phyloP scores from a whole-genome alignment of 2,113 vertebrate species.

The Pandion haliaetus region DNA sequence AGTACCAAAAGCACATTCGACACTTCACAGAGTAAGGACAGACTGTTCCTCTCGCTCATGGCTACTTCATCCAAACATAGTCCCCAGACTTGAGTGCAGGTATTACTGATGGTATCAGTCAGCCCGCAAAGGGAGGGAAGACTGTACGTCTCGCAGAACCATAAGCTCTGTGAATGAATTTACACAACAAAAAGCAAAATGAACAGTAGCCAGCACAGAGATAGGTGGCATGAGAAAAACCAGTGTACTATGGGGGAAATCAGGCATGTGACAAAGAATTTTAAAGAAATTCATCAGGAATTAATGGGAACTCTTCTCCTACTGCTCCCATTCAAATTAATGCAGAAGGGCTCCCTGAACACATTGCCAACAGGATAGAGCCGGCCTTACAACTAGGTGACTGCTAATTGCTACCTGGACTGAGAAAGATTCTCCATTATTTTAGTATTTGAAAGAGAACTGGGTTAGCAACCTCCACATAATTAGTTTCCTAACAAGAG shows the following conservation, averaged over 20 bases:
- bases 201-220: background rate
- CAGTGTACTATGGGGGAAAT: background rate
- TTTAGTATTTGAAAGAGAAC: background rate
- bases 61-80: background rate
- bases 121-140: background rate
- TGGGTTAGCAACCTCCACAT: background rate
- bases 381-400: background rate
- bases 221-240: background rate
- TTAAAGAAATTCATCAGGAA: background rate
- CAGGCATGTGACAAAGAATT: background rate
- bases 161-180: background rate
- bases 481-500: constrained; percentile 18
- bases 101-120: background rate
- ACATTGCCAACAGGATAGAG: background rate
- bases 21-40: background rate
- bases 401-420: constrained; percentile 18
- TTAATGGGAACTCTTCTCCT: background rate
- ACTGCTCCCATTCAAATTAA: background rate
- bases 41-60: background rate
- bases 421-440: background rate
- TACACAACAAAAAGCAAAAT: background rate
- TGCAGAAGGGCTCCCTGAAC: background rate
- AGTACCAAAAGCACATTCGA: background rate
- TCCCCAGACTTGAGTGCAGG: background rate
- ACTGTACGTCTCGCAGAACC: background rate